Base-by-base conservation (phyloP, 2,113 vertebrate species). In the Ovibos moschatus region DNA sequence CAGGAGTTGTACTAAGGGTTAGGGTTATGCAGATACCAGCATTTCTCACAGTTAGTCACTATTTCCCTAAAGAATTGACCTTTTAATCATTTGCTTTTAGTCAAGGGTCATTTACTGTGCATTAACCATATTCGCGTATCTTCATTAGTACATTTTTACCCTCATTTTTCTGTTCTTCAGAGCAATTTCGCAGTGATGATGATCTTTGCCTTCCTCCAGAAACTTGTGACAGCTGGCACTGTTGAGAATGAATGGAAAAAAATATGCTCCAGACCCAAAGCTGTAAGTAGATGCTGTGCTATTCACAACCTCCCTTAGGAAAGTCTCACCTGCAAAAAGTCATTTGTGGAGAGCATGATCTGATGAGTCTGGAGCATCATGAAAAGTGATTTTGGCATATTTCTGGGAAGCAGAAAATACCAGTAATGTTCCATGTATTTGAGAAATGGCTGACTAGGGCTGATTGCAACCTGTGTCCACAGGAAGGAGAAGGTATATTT, bases 201-300 rank as follows among this genome's bases (percentile, higher is more conserved):
- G 91, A 95, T 96, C 74, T 98, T 96, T 36, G 71, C 97, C 87
- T 78, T 98, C 81, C 90, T 98, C 93, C 98, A 98, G 76, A 97
- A 98, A 21, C 92, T 98, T 36, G 94, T 98, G 64, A 79, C 96
- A 25, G 98, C 97, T 21, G 98, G 98, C 12, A 58, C 92, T 0
- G 89, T 96, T 23, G 98, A 98, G 94, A 96, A 96, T 4, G 98
- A 98, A 1, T 98, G 98, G 98, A 98, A 96, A 74, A 91, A n/a
- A n/a, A 33, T 87, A 27, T 98, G 98, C 58, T 98, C 97, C 74
- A 92, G 84, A 58, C 21, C 95, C 81, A 97, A 91, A 95, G 60
- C 95, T 88, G 98, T 98, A 87, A 97, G 98, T 97, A 58, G 51
- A 11, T 23, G 17, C 6, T 55, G 5, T 15, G 25, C 28, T 25